phyloP scores from a whole-genome alignment of 30 jellyfish, hydroid and myxozoan species.

The Hydractinia symbiolongicarpus region DNA sequence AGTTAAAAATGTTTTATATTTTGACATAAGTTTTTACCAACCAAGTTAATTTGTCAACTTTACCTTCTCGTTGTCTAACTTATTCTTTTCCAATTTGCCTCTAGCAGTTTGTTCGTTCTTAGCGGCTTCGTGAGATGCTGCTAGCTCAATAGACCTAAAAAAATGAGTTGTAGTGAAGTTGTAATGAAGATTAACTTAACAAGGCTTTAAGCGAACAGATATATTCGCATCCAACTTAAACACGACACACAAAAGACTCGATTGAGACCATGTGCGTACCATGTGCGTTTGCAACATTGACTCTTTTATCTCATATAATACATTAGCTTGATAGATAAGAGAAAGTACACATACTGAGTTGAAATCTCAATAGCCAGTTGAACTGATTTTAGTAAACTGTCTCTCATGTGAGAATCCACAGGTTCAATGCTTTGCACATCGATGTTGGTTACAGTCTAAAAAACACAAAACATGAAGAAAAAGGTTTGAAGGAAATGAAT shows the following conservation, averaged over 20 bases:
- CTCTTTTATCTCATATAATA: too few species aligned
- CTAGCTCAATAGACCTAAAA: slow-evolving; percentile 78
- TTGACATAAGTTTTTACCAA: neutral
- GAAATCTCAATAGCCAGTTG: slow-evolving; percentile 94
- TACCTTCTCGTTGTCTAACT: slow-evolving; percentile 77
- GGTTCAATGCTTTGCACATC: slow-evolving; percentile 96
- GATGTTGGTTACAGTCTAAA: slow-evolving; percentile 67
- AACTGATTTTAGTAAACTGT: slow-evolving; percentile 83
- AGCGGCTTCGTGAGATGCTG: slow-evolving; percentile 93
- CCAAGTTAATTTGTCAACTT: neutral
- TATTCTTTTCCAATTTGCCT: slow-evolving; percentile 78
- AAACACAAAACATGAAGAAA: neutral
- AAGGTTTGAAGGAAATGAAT: neutral
- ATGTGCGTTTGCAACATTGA: too few species aligned
- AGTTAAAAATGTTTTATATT: neutral
- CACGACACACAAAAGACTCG: too few species aligned
- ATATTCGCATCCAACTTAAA: too few species aligned
- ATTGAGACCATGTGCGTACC: too few species aligned
- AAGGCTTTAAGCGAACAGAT: neutral
- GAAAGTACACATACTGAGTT: slow-evolving; percentile 60
- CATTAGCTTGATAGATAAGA: neutral
- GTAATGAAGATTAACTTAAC: neutral
- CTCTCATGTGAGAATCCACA: slow-evolving; percentile 91
- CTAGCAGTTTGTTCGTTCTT: slow-evolving; percentile 77
- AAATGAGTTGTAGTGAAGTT: neutral